Base-by-base conservation (phyloP, 2,797 vertebrate genomes). In the Coluber constrictor region DNA sequence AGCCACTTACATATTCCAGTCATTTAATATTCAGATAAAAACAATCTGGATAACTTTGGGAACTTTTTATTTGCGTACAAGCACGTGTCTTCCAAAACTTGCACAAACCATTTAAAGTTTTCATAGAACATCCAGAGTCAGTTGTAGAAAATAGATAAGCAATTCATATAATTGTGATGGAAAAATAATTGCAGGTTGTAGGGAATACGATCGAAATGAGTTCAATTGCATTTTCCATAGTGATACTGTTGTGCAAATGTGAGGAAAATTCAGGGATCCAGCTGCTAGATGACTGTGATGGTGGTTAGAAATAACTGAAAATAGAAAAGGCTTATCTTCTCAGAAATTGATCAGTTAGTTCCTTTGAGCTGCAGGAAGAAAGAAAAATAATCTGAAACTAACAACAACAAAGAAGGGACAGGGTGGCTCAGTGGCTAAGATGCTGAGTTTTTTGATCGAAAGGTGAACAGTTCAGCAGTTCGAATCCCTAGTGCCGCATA, bases 131-230 rank as follows among this genome's bases (percentile, higher is more conserved):
- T 86, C 59, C 23, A 43, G 89, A 15, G 54, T 91, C 94, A 94
- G 54, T 79, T 15, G 16, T 92, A 86, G 37, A 61, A 91, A 92
- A 63, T 94, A 94, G 63, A 70, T 92, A 88, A 89, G 11, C 87
- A 93, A 96, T 95, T 94, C 95, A 90, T 7, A 0, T 92, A n/a
- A 94, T 95, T 94, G 88, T 91, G 94, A 95, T 91, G 89, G 29
- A 2, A 18, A 94, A 95, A 90, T 94, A 60, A 93, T 91, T 93
- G 91, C 92, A 18, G 37, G 47, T 92, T n/a, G 88, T 25, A 86
- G 27, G 5, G 86, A 92, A 88, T 90, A 90, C 66, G 60, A 61
- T 11, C 16, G 56, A 66, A 91, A 94, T 56, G 2, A 86, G 51
- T 59, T 86, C 47, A 61, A 25, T 91, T 0, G 0, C 61, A 57